Evolutionary conservation across 2,797 vertebrate genomes (phyloP), one percentile per base, ranked within the genome.

Genomic region (Urocyon cinereoargenteus): DNA sequence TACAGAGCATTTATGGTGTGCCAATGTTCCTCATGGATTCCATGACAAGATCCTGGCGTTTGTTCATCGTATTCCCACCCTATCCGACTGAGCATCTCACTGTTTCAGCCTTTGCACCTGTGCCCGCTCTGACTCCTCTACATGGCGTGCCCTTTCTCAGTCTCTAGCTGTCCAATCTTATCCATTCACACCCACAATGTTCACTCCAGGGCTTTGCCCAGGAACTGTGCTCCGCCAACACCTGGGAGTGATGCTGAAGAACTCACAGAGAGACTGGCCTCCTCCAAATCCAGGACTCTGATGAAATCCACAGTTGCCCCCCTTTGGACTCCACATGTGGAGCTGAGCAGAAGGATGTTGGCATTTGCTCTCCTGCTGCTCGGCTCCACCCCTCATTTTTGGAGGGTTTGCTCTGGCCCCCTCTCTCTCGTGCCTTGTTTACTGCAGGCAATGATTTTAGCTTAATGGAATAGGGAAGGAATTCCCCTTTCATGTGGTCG

Each of bases 401-500:
- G 6, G 96, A 96, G 92, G 94, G 61, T 86, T 98, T 96, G 97
- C 98, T 97, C 40, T 5, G 40, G 51, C 36, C 79, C 53, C 78
- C 31, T 45, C 36, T 8, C n/a, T 59, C 86, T 24, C 1, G 13
- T 95, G 97, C 73, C 97, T 98, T 97, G 97, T 97, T 98, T 98
- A 98, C 96, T 97, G 96, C 96, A 98, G 97, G 98, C 97, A 97
- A 91, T 96, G 98, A 98, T 98, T 98, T 98, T 93, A 98, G 98
- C 98, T 98, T 98, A 97, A 98, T 97, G 97, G 98, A 97, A 96
- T 92, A 70, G 96, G 95, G 91, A 0, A 98, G 97, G 97, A 97
- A 98, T 98, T 97, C 72, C 28, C 93, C 98, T 98, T 99, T 98
- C 97, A 98, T 98, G 98, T 98, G 99, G 98, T 92, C 83, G 97